phyloP scores from a whole-genome alignment of 2,888 invertebrate species.

The Dynastes hyllus region DNA sequence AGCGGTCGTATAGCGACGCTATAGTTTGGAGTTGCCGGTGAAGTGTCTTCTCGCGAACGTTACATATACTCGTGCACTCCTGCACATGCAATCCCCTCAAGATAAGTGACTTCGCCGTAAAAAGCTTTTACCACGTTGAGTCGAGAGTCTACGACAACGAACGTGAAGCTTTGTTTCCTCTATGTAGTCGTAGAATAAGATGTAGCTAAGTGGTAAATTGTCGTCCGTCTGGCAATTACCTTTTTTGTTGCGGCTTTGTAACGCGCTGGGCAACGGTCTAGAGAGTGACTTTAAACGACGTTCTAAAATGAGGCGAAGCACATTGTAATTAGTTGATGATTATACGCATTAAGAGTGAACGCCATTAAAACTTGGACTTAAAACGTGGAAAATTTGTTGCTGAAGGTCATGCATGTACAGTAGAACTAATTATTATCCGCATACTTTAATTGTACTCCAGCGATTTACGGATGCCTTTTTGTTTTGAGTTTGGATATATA shows the following conservation, averaged over 20 bases:
- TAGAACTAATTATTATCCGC: conserved; percentile 3
- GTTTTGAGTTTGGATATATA: background rate
- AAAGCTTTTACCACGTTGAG: conserved; percentile 54
- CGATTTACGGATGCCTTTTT: conserved; percentile 15
- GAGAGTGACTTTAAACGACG: conserved; percentile 20
- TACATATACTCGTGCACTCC: conserved; percentile 49
- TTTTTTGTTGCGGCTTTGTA: conserved; percentile 42
- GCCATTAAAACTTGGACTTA: conserved; percentile 36
- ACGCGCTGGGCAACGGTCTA: conserved; percentile 21
- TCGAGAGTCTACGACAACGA: conserved; percentile 25
- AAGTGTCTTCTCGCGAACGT: conserved; percentile 52
- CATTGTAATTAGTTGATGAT: conserved; percentile 42
- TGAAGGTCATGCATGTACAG: conserved; percentile 13
- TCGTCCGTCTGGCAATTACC: conserved; percentile 46
- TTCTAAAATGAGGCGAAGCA: conserved; percentile 39
- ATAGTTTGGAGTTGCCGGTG: conserved; percentile 50
- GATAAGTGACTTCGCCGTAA: conserved; percentile 57
- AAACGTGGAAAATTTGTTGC: conserved; percentile 35
- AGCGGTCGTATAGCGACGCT: conserved; percentile 14
- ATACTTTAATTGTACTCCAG: conserved; percentile 9
- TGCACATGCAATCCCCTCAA: conserved; percentile 59
- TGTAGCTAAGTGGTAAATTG: conserved; percentile 48
- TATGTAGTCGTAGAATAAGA: conserved; percentile 45
- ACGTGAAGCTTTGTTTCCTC: conserved; percentile 36
- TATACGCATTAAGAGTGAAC: conserved; percentile 25